Evolutionary conservation across 2,113 vertebrate genomes (phyloP), one percentile per base, ranked within the genome.

Genomic region (Corydoras maculifer): DNA sequence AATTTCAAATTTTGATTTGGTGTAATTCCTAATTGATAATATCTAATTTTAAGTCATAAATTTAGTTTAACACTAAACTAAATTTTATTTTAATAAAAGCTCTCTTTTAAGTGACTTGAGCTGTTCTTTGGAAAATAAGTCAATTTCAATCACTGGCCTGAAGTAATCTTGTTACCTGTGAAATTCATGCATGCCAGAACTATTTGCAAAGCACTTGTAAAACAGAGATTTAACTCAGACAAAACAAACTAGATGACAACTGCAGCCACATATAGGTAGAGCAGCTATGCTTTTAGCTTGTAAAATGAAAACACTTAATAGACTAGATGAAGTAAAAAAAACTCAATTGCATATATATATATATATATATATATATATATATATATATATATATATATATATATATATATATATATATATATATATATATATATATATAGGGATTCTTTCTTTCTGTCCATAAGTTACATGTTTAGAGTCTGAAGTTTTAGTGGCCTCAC

Each of bases 91-190:
- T 88, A 90, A 25, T 25, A 25, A 25, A 25, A 25, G 86, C 87
- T 90, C 65, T 91, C 88, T 91, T 92, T 91, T 91, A 88, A 91
- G 89, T 87, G 84, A 88, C 91, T 92, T 92, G 89, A 90, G 90
- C 89, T 90, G 89, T 82, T 90, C 90, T 70, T 49, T 62, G 72
- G 69, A 88, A 91, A 92, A 92, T 91, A 90, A 91, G 92, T 93
- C 91, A 92, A 93, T 94, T 92, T 93, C 91, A 92, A 93, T 94
- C 93, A 91, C 89, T 87, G 91, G 90, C 88, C 89, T 88, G 91
- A 88, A 89, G 51, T 94, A 94, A 94, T 94, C 92, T 91, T 89
- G 91, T 94, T 94, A 94, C 92, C 92, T 94, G 93, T 94, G 92
- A 94, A 94, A 94, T 92, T 90, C 92, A 93, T 91, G 90, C 91